Base-by-base conservation (phyloP, 1,140 invertebrate species). In the Drosophila trapezifrons region DNA sequence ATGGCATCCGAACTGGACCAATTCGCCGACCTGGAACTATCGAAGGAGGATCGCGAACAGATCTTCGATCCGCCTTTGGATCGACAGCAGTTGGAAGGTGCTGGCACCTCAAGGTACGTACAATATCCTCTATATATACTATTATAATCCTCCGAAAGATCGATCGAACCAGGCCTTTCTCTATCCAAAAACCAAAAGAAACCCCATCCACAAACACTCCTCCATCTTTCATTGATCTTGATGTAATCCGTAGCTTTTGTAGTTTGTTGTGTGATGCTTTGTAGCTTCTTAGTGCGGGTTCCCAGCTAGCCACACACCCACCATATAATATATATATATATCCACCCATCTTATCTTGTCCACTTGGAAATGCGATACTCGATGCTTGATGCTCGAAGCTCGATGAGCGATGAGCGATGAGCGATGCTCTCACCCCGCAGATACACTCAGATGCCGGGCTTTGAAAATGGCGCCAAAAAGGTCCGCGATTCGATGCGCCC, bases 1-100 rank as follows among this genome's bases (percentile, higher is more conserved):
- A 92, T 92, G 91, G 83, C 91, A 73, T 92, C 91, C 64, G 91
- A 92, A 87, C 76, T 92, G 76, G 91, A 92, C 82, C 91, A 92
- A 91, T 92, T 92, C 80, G 91, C 91, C 76, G 91, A 92, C 52
- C 80, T 92, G 80, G 91, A 92, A 81, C 76, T 92, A 57, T 92
- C 91, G 55, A 92, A 92, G 83, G 91, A 92, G 70, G 91, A 92
- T 91, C 91, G 91, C 25, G 91, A 92, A 83, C 91, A 92, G 74
- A 92, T 92, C 66, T 92, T 92, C 71, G 91, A 92, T 87, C 91
- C 91, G 66, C 91, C 91, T 46, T 79, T 92, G 72, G 91, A 92
- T 82, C 90, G 90, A 77, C 90, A 90, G 83, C 91, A 91, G 81
- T 55, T 91, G 89, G 91, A 92, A 91, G 91, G 85, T 91, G 85